Conservation (phyloP, 2,797 vertebrate genomes). For the Enteromius mattozi region DNA sequence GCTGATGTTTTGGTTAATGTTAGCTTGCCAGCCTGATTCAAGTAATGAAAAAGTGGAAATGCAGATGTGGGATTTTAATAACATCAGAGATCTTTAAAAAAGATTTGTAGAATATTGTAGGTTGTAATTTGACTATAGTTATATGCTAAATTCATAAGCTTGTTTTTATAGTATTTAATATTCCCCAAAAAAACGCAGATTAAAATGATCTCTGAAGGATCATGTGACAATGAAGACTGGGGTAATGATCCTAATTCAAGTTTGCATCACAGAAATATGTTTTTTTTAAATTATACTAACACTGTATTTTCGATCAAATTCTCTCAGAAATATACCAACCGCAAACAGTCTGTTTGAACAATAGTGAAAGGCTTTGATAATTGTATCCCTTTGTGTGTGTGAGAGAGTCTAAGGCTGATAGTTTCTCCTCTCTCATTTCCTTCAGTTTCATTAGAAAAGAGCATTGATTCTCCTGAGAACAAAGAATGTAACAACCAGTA, state of each 20-base stretch:
- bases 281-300: too few species aligned
- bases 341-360: background rate
- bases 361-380: background rate
- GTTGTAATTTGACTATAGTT: background rate
- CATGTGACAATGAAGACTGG: background rate
- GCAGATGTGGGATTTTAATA: background rate
- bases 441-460: constrained; percentile 39
- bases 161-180: background rate
- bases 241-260: background rate
- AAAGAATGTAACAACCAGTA: constrained; percentile 34
- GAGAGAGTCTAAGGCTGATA: constrained; percentile 9
- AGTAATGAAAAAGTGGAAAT: background rate
- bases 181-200: background rate
- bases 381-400: constrained; percentile 4
- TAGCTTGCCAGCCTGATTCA: background rate
- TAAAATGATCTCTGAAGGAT: background rate
- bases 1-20: constrained; percentile 6
- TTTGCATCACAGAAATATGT: background rate
- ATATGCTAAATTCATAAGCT: background rate
- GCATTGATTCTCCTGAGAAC: constrained; percentile 22
- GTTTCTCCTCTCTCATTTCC: constrained; percentile 32
- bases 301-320: background rate
- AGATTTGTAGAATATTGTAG: background rate
- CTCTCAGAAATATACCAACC: background rate
- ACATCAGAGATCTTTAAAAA: background rate